A percentile compares a stretch with the other conserved stretches of the same genome.
phyloP scores from a whole-genome alignment of 2,888 invertebrate species.

The Ophonus ardosiacus region DNA sequence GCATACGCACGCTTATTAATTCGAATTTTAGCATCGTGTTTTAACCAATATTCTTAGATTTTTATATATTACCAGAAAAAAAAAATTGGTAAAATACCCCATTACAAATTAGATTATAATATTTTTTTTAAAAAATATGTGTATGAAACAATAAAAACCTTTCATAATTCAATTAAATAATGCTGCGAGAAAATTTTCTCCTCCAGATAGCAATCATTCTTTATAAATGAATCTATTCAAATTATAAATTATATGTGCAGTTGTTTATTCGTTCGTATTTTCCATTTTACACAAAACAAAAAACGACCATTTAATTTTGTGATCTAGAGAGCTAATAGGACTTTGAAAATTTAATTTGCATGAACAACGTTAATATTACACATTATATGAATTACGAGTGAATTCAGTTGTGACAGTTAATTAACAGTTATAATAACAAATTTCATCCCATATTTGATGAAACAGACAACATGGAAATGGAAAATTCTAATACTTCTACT shows the following conservation, averaged over 20 bases:
- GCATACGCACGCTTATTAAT: no score
- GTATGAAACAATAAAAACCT: no score
- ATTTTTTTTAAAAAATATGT: no score
- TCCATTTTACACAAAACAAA: not conserved
- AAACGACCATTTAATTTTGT: not conserved
- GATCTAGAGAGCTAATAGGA: not conserved
- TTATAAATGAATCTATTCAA: not conserved
- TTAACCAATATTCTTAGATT: no score
- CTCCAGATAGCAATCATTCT: not conserved
- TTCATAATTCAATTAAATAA: no score
- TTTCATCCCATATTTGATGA: constrained; percentile 14
- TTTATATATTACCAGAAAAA: no score
- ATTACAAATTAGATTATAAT: no score
- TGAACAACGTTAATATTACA: constrained; percentile 7
- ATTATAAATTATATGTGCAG: not conserved
- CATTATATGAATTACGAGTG: constrained; percentile 25
- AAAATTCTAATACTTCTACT: constrained; percentile 12
- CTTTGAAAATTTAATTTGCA: constrained; percentile 25
- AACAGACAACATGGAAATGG: constrained; percentile 21
- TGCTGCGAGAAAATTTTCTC: no score
- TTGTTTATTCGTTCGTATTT: not conserved
- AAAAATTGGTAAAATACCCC: no score
- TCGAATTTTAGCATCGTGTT: no score
- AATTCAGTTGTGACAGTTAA: constrained; percentile 27
- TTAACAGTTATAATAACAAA: constrained; percentile 36